Evolutionary conservation across 2,888 invertebrate genomes (phyloP), one percentile per base, ranked within the genome.

Genomic region (Helleia helle): DNA sequence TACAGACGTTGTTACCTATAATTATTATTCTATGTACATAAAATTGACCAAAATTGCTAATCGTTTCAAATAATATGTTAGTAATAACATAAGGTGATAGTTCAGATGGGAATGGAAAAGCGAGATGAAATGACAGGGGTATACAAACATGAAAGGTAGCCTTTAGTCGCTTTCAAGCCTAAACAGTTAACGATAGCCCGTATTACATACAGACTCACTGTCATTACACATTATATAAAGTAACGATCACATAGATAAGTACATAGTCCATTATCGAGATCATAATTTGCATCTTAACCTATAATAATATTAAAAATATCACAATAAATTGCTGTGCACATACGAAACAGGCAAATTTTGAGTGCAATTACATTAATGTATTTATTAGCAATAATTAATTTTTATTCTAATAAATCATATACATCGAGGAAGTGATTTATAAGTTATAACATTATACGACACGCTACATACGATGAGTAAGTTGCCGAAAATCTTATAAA

Each of bases 271-370:
- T 70, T 64, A 63, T 62, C 64, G 69, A 80, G 71, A 79, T 73
- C 70, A 67, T 74, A 67, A 68, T 71, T 74, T 73, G 76, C 70
- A 62, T 64, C 81, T 81, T 84, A 83, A 62, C 64, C 80, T 83
- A 81, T 65, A 73, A 68, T 80, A 74, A 68, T 80, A 74, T 80
- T 80, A 75, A 83, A 84, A 85, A 85, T 85, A 86, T 86, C 84
- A 86, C 84, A 85, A 83, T 85, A 81, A 86, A 85, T 84, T 84
- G 73, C 75, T 72, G 86, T 86, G 86, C 86, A 81, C 73, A 81
- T 83, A 85, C 76, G 76, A 80, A 83, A 86, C 83, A 81, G 84
- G 84, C 84, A 83, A 85, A 83, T 75, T 71, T 84, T 76, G 62
- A 75, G 86, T 86, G 86, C 86, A 84, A 69, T 80, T 77, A 85